Evolutionary conservation across 30 jellyfish, hydroid and myxozoan species (phyloP).

Genomic region (Aurelia sp.): DNA sequence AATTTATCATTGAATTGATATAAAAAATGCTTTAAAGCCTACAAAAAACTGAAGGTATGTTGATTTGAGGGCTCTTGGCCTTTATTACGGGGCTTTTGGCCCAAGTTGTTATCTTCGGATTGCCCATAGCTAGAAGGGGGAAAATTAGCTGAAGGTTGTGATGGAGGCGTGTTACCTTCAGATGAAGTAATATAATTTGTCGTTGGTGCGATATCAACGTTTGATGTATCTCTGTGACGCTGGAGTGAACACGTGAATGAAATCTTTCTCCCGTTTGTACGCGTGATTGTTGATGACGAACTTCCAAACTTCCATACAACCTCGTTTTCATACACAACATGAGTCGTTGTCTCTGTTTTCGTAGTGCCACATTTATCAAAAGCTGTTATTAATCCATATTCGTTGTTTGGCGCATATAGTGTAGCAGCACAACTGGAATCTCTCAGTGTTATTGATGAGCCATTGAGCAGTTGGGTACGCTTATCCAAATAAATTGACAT

Average conservation of each 20-base stretch:
- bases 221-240: constrained; percentile 9
- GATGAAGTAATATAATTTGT: constrained; percentile 2
- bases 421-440: constrained; percentile 11
- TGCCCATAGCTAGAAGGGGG: too few relatives aligned
- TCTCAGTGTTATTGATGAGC: constrained; percentile 9
- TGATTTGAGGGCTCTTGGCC: too few relatives aligned
- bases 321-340: constrained; percentile 41
- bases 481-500: constrained; percentile 45
- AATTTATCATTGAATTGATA: too few relatives aligned
- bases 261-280: constrained; percentile 30
- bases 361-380: constrained; percentile 42
- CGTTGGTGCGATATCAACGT: constrained; percentile 11
- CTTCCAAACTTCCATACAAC: constrained; percentile 22
- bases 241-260: constrained; percentile 43
- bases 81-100: too few relatives aligned
- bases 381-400: constrained; percentile 21
- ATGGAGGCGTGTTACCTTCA: constrained; percentile 17
- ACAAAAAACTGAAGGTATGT: too few relatives aligned
- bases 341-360: constrained; percentile 19
- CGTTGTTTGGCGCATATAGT: constrained; percentile 15
- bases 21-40: too few relatives aligned
- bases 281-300: constrained; percentile 23
- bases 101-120: too few relatives aligned
- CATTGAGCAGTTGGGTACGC: constrained; percentile 8
- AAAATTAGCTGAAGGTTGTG: too few relatives aligned